Evolutionary conservation across 1,140 invertebrate species (phyloP), one percentile per base, ranked within the genome.

Genomic region (Drosophila cardini): DNA sequence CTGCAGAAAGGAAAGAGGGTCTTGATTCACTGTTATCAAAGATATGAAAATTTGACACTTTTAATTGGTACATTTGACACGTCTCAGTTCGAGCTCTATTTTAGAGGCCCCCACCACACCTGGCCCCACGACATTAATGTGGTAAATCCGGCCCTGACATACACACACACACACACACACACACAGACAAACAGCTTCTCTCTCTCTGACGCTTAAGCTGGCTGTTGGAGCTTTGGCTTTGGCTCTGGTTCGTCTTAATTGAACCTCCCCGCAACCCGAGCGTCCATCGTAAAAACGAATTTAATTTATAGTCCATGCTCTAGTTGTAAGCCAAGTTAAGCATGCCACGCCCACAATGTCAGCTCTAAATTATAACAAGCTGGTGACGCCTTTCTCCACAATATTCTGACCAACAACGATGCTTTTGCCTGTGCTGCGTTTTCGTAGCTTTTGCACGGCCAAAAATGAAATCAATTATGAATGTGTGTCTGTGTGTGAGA

Each of bases 381-480:
- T 46, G 11, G 46, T 10, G 52, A 61, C 30, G 18, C 8, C 42
- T 45, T 21, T 56, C 26, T 61, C 36, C 46, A 40, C 62, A 73
- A 69, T 87, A 60, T 68, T 32, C 40, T 73, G 64, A 30, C 40
- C 61, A 65, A 38, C 38, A 40, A 58, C n/a, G 21, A 40, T 55
- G 53, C 58, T 42, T 62, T 77, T 63, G 52, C 57, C 61, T 72
- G 40, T 53, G 16, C 11, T 45, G 52, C 55, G 30, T 56, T 69
- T 63, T 80, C 46, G 55, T 32, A 52, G 60, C 45, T 46, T 48
- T 45, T 46, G 18, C 18, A 42, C 60, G 68, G 50, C 61, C 61
- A 72, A 72, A 43, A 69, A 71, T 64, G 65, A 87, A 89, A 87
- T 87, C 84, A 87, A 87, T 87, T 87, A 89, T 89, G 79, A 69